Evolutionary conservation across 2,888 invertebrate species (phyloP), one percentile per base, ranked within the genome.

Genomic region (Temnothorax unifasciatus): DNA sequence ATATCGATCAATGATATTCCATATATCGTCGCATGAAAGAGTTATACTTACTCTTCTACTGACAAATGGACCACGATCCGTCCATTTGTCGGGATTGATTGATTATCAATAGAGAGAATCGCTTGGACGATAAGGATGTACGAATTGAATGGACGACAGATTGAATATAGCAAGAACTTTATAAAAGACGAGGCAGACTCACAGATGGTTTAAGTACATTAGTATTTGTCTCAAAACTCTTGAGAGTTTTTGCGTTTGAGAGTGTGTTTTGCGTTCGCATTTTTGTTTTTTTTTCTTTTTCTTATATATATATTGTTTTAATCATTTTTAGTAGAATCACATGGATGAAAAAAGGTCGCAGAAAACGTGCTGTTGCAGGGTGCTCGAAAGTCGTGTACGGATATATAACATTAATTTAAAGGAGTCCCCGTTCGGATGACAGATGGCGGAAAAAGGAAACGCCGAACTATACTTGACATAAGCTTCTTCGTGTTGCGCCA

Each of bases 171-270:
- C 94, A 94, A 94, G 94, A 94, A 94, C 90, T 94, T 94, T 94
- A 94, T 94, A 94, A 94, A 94, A 94, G 94, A 94, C 92, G 93
- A 93, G 94, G 93, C 94, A 94, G 94, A 94, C 92, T 94, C 93
- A 94, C 94, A 94, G 94, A 93, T 92, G 93, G 92, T 93, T 93
- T 91, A 93, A 93, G 93, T 93, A 92, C 91, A 92, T 90, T 91
- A 90, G 91, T 91, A 89, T 92, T 90, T 91, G 88, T 93, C 87
- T 92, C 89, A 91, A 93, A 91, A 88, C 83, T 89, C 76, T 85
- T 91, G 90, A 87, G 66, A 68, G 66, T 68, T 68, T 68, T 68
- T 68, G 66, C 66, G 29, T 47, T 68, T 68, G 25, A 68, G 89
- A 91, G 73, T 86, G 85, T 86, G 85, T 88, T 77, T 77, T 87